Evolutionary conservation across 2,888 invertebrate genomes (phyloP), one percentile per base, ranked within the genome.

Genomic region (Epistrophe eligans): DNA sequence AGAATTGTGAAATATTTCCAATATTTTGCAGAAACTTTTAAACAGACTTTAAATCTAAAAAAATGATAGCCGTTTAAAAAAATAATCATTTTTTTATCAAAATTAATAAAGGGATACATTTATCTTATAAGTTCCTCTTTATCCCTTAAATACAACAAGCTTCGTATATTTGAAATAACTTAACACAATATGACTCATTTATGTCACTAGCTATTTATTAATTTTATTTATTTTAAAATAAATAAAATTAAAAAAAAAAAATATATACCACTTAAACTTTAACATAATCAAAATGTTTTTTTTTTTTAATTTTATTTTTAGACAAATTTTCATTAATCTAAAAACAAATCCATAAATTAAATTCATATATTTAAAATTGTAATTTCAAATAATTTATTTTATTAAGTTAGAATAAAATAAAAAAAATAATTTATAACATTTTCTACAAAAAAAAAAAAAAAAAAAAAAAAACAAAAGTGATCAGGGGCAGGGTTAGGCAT

Each of bases 301-400:
- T 19, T 50, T 11, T 24, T 13, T 1, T 15, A n/a, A 15, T 32
- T 55, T 15, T 55, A 55, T 55, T 28, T 28, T 55, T 28, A 8
- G 28, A 28, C 15, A 28, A 13, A 24, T 28, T 55, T 55, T 55
- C 60, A 38, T 17, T 57, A 58, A 70, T 73, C 73, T 77, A 32
- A 82, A 82, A 74, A 82, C 70, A 82, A 85, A 85, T 81, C 66
- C 74, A 82, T 82, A 85, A 85, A 77, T 85, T 73, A 35, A 67
- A 62, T 73, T 77, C 60, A 52, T 38, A 15, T 15, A 19, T 38
- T 77, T 73, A 81, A 73, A 77, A 50, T 13, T 24, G 24, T 80
- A 62, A 74, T 77, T 70, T 81, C 64, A 70, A 45, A 77, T 72
- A 77, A 77, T 77, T 81, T 81, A 73, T 81, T 73, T 84, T 81